Evolutionary conservation across 2,797 vertebrate genomes (phyloP).

Genomic region (Fundulus diaphanus): DNA sequence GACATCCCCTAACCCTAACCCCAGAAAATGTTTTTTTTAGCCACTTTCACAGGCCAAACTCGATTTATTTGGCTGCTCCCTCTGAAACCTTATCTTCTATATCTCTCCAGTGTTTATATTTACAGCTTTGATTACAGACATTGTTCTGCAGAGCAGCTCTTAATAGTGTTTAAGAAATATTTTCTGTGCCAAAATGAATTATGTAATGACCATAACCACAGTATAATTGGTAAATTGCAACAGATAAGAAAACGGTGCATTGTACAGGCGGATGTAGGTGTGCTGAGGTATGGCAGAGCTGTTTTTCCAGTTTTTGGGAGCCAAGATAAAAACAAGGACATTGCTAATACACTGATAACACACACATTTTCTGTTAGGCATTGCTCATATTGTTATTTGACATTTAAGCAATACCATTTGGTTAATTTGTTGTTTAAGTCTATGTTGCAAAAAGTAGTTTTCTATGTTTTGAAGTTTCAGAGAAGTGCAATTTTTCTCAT

Average conservation of each 20-base stretch:
- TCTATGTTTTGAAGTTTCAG: background rate
- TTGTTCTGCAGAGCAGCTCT: background rate
- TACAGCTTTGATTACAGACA: no score
- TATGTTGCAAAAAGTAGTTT: background rate
- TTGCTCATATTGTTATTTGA: background rate
- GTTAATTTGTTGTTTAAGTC: background rate
- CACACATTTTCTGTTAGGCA: background rate
- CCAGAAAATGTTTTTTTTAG: no score
- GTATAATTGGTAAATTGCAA: conserved; percentile 1
- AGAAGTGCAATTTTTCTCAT: background rate
- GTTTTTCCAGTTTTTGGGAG: background rate
- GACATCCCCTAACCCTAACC: no score
- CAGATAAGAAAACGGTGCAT: conserved; percentile 3
- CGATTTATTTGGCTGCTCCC: no score
- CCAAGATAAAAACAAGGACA: background rate
- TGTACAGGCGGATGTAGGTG: background rate
- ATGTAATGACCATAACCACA: background rate
- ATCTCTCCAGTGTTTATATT: background rate
- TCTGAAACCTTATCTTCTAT: background rate
- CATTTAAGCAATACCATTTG: background rate
- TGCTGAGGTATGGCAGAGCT: background rate
- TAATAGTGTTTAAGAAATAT: background rate
- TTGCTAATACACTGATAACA: background rate
- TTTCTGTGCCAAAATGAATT: background rate
- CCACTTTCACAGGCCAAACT: background rate